Evolutionary conservation across 2,113 vertebrate species (phyloP).

Genomic region (Xyrauchen texanus): DNA sequence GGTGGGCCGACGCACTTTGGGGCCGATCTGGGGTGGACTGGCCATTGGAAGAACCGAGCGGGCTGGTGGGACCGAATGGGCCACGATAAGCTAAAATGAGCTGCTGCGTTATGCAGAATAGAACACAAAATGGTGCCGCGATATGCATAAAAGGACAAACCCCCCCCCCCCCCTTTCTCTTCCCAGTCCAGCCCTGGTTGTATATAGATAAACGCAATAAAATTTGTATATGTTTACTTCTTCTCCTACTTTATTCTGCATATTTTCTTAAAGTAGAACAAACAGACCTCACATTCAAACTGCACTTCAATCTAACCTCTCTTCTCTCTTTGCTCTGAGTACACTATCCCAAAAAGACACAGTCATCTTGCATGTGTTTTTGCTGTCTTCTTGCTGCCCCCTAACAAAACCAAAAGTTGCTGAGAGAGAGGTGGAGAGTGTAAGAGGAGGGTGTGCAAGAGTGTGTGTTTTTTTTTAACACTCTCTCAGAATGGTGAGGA

Average conservation of each 20-base stretch:
- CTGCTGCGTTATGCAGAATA: too few species aligned
- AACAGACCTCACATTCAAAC: constrained; percentile 24
- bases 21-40: too few species aligned
- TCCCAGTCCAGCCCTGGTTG: too few species aligned
- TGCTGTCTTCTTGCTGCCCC: constrained; percentile 11
- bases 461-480: constrained; percentile 69
- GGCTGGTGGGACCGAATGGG: too few species aligned
- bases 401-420: constrained; percentile 9
- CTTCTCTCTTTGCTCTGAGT: background rate
- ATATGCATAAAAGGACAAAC: too few species aligned
- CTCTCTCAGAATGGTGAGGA: constrained; percentile 65
- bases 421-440: constrained; percentile 22
- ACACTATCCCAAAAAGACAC: background rate
- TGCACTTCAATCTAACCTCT: constrained; percentile 20
- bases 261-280: background rate
- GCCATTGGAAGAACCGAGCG: too few species aligned
- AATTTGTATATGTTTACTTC: background rate
- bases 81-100: too few species aligned
- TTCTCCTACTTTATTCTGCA: background rate
- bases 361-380: constrained; percentile 39
- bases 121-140: too few species aligned
- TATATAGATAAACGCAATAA: background rate
- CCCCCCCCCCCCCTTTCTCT: too few species aligned
- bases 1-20: too few species aligned
- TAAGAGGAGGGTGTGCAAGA: constrained; percentile 44